Evolutionary conservation across 2,113 vertebrate species (phyloP).

Genomic region (Aptenodytes forsteri): DNA sequence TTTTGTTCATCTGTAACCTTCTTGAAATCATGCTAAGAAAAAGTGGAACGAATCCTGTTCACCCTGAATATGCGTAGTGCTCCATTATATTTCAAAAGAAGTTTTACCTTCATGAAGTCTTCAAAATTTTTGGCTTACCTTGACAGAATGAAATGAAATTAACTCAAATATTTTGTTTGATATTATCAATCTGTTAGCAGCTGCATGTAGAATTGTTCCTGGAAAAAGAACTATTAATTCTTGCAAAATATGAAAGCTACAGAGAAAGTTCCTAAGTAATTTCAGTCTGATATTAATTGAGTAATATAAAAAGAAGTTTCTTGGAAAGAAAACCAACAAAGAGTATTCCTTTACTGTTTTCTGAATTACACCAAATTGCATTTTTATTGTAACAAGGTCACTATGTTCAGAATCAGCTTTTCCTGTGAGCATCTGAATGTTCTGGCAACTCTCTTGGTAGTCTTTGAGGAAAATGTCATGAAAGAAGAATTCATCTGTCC

Average conservation of each 20-base stretch:
- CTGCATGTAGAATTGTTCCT: background rate
- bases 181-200: background rate
- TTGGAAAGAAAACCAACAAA: background rate
- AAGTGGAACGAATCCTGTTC: background rate
- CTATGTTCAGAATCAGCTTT: accelerated
- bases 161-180: background rate
- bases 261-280: background rate
- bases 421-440: background rate
- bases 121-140: background rate
- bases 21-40: background rate
- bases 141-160: background rate
- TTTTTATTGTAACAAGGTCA: background rate
- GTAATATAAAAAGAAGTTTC: background rate
- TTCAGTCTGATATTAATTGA: background rate
- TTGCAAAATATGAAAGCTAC: background rate
- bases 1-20: background rate
- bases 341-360: background rate
- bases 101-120: background rate
- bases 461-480: background rate
- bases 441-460: background rate
- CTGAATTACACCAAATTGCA: background rate
- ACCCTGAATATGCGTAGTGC: background rate
- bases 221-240: background rate
- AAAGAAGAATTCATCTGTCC: background rate
- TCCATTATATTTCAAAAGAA: background rate